These are phyloP conservation scores for Phaedon cochleariae DNA, from an alignment of 2,888 invertebrate species.

Conservation along the genomic window DNA sequence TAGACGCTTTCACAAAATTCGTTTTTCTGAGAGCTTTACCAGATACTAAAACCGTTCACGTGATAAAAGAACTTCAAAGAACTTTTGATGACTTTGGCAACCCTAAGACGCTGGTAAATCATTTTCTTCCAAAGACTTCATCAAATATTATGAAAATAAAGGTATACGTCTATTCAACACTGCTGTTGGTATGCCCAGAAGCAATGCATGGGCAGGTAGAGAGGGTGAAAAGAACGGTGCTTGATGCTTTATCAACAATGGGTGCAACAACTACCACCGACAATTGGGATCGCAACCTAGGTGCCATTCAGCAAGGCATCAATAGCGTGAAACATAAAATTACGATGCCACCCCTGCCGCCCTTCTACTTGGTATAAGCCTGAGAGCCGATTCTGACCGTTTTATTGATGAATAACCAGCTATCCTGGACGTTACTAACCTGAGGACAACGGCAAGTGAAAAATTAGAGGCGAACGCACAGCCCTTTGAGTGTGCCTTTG, in stretches of 20 bases:
- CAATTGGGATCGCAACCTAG: slow-evolving; percentile 43
- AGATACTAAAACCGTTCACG: slow-evolving; percentile 19
- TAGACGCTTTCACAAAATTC: too few species aligned
- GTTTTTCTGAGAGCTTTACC: slow-evolving; percentile 19
- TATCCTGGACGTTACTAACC: too few species aligned
- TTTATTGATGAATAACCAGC: slow-evolving; percentile 12
- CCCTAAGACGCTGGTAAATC: slow-evolving; percentile 17
- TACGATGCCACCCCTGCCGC: slow-evolving; percentile 23
- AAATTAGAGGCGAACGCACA: too few species aligned
- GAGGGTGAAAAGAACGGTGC: slow-evolving; percentile 37
- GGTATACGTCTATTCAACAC: slow-evolving; percentile 44
- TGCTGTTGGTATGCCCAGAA: slow-evolving; percentile 40
- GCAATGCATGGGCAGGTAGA: slow-evolving; percentile 55
- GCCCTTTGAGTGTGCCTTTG: too few species aligned
- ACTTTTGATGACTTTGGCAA: too few species aligned
- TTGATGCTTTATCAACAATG: slow-evolving; percentile 39
- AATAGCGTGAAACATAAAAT: slow-evolving; percentile 34
- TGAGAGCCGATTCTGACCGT: slow-evolving; percentile 23
- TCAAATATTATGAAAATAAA: slow-evolving; percentile 47
- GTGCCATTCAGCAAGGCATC: too few species aligned
- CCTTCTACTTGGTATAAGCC: slow-evolving; percentile 24
- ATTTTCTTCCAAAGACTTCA: slow-evolving; percentile 43
- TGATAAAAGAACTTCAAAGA: too few species aligned
- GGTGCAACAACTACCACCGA: slow-evolving; percentile 12
- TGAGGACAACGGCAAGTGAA: too few species aligned